phyloP scores from a whole-genome alignment of 2,113 vertebrate genomes.

The Gavia stellata region DNA sequence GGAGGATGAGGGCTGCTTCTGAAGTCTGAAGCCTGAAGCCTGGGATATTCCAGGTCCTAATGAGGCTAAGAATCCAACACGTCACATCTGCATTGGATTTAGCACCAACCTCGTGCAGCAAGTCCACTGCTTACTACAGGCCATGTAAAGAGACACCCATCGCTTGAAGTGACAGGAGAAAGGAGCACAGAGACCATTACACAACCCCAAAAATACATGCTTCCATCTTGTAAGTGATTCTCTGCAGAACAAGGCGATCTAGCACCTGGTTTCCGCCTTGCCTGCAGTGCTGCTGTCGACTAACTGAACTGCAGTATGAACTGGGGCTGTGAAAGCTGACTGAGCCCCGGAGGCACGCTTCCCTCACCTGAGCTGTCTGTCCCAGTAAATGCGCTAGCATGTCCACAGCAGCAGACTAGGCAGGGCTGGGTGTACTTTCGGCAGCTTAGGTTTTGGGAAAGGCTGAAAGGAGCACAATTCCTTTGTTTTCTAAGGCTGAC shows the following conservation, averaged over 20 bases:
- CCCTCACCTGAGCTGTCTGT: no score
- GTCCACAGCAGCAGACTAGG: background rate
- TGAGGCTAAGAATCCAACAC: fast-evolving
- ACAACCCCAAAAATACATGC: fast-evolving
- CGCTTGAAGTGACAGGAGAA: background rate
- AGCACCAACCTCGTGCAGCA: background rate
- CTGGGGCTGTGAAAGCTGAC: background rate
- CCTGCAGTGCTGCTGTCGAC: background rate
- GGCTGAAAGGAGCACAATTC: fast-evolving
- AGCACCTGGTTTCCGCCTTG: background rate
- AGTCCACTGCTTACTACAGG: background rate
- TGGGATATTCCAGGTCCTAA: background rate
- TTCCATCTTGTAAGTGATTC: background rate
- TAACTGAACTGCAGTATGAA: no score
- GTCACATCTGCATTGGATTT: fast-evolving
- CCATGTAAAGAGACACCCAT: background rate
- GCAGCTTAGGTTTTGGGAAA: background rate
- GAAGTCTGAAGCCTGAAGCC: background rate
- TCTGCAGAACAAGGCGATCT: background rate
- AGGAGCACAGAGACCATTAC: background rate
- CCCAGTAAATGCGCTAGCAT: background rate
- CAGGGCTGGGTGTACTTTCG: fast-evolving
- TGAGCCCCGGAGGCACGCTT: background rate
- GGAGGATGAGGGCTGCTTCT: background rate
- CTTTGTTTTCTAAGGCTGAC: background rate